Conservation (phyloP, 2,888 invertebrate genomes). For the Leptopilina myrica region DNA sequence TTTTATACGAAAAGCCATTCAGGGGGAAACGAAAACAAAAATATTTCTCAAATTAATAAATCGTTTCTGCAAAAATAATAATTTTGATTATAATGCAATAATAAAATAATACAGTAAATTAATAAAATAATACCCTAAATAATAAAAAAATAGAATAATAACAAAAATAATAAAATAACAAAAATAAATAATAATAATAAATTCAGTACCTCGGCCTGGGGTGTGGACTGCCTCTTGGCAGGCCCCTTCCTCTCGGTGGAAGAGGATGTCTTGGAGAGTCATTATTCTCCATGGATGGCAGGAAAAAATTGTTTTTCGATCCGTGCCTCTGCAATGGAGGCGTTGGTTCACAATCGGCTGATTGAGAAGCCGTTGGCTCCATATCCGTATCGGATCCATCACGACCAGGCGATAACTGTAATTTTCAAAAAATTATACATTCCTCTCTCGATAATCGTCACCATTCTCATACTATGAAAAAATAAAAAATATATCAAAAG, state of each 20-base stretch:
- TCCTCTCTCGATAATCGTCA: not conserved
- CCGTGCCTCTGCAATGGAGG: constrained; percentile 91
- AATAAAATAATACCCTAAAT: too few species aligned
- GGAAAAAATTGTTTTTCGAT: constrained; percentile 92
- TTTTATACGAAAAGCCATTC: constrained; percentile 34
- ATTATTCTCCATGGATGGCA: constrained; percentile 82
- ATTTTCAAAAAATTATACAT: constrained; percentile 34
- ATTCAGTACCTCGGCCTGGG: constrained; percentile 81
- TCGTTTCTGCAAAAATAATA: not conserved
- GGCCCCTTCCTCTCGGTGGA: constrained; percentile 76
- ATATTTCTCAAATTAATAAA: constrained; percentile 28
- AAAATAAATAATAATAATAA: too few species aligned
- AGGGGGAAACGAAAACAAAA: constrained; percentile 18
- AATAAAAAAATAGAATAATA: too few species aligned
- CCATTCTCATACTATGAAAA: not conserved
- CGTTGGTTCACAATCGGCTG: constrained; percentile 95
- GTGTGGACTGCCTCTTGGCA: constrained; percentile 87
- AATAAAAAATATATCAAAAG: not conserved
- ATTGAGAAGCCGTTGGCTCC: constrained; percentile 94
- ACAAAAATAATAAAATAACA: too few species aligned
- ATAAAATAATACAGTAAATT: too few species aligned
- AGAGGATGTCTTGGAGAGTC: constrained; percentile 75
- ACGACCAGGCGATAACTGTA: constrained; percentile 89
- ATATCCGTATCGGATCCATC: constrained; percentile 90
- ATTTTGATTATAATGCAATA: too few species aligned